Conservation (phyloP, 2,113 vertebrate species). For the Campylomormyrus tamandua region DNA sequence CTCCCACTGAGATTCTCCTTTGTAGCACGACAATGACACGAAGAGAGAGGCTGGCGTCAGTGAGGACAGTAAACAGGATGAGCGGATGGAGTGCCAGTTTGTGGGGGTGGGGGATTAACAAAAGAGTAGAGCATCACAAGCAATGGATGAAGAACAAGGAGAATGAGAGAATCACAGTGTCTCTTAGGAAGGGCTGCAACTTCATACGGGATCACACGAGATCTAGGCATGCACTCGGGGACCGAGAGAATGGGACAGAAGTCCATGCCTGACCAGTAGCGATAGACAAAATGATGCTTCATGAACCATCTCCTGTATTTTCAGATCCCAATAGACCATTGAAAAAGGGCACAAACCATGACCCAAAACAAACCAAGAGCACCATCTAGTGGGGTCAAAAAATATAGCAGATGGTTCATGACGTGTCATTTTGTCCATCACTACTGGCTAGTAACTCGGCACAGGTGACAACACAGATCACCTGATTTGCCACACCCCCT, state of each 20-base stretch:
- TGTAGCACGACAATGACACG: neutral
- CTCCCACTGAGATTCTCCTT: neutral
- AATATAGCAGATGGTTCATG: neutral
- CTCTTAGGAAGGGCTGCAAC: neutral
- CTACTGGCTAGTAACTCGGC: neutral
- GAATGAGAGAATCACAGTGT: neutral
- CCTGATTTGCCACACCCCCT: neutral
- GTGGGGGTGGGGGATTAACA: neutral
- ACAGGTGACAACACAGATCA: neutral
- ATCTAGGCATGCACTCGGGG: neutral
- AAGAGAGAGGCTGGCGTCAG: neutral
- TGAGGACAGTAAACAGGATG: neutral
- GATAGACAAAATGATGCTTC: neutral
- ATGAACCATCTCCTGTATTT: neutral
- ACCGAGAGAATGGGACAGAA: neutral
- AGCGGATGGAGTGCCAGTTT: neutral
- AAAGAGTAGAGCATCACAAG: neutral
- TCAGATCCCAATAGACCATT: neutral
- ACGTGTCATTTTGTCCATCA: neutral
- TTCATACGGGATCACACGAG: neutral
- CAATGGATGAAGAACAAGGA: neutral
- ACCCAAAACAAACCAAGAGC: neutral
- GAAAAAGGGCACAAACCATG: neutral
- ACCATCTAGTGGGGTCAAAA: neutral
- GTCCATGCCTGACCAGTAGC: neutral